These are phyloP conservation scores for Dermolepida albohirtum DNA, from an alignment of 2,888 invertebrate genomes.

Conservation along the genomic window DNA sequence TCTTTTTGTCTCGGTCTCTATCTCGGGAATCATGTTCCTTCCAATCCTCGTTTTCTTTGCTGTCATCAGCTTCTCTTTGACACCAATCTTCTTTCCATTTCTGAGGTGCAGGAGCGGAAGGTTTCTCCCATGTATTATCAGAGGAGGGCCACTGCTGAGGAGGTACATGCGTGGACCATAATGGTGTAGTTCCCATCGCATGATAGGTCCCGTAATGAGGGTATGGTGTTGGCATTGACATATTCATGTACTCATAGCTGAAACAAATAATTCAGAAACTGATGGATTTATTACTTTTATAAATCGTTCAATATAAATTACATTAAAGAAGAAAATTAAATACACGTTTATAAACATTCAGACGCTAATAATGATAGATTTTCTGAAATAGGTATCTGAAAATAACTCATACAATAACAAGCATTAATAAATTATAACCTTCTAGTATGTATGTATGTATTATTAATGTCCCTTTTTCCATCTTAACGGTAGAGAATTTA, in stretches of 20 bases:
- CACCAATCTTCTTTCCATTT: slow-evolving; percentile 51
- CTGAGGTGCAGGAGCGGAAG: slow-evolving; percentile 48
- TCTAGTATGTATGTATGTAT: no score
- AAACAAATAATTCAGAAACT: slow-evolving; percentile 31
- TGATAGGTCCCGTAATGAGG: slow-evolving; percentile 51
- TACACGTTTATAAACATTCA: no score
- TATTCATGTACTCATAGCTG: slow-evolving; percentile 58
- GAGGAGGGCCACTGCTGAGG: slow-evolving; percentile 49
- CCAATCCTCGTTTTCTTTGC: slow-evolving; percentile 45
- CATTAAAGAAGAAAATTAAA: no score
- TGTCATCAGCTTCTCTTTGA: slow-evolving; percentile 37
- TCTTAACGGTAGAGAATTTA: no score
- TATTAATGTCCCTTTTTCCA: no score
- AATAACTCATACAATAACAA: no score
- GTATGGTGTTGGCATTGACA: slow-evolving; percentile 54
- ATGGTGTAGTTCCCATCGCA: slow-evolving; percentile 41
- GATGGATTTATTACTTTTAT: no score
- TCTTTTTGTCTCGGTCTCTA: slow-evolving; percentile 59
- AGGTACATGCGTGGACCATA: slow-evolving; percentile 45
- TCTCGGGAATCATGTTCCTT: slow-evolving; percentile 48
- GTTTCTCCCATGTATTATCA: slow-evolving; percentile 48
- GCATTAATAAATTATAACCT: no score
- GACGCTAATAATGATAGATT: no score
- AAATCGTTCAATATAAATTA: no score
- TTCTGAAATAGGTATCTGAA: no score